Evolutionary conservation across 2,113 vertebrate species (phyloP).

Genomic region (Notarius lentiginosus): DNA sequence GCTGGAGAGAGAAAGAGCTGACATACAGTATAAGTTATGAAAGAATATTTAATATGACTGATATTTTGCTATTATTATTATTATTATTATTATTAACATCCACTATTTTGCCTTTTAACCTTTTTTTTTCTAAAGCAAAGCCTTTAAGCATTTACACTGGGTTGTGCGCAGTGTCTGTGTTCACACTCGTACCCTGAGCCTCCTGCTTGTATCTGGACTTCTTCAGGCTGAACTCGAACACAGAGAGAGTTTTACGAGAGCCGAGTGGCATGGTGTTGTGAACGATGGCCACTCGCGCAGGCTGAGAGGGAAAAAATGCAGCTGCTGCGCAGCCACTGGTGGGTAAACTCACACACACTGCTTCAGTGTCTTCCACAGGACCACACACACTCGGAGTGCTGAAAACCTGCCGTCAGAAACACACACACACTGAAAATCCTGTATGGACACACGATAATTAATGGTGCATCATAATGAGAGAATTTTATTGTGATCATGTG

Average conservation of each 20-base stretch:
- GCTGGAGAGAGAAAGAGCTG: not conserved
- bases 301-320: conserved; percentile 69
- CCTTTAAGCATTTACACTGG: not conserved
- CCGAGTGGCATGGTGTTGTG: not conserved
- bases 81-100: not conserved
- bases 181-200: conserved; percentile 55
- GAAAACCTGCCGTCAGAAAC: conserved; percentile 62
- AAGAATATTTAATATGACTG: not conserved
- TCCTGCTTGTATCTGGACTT: conserved; percentile 64
- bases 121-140: not conserved
- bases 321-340: conserved; percentile 56
- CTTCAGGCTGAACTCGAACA: conserved; percentile 65
- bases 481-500: too few relatives aligned
- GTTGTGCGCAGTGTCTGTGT: not conserved
- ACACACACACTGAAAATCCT: not conserved
- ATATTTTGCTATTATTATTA: not conserved
- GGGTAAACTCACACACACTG: conserved; percentile 60
- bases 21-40: not conserved
- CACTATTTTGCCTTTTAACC: not conserved
- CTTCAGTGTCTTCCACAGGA: conserved; percentile 61
- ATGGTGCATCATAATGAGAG: not conserved
- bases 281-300: conserved; percentile 67
- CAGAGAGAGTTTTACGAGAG: conserved; percentile 58
- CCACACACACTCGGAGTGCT: conserved; percentile 60
- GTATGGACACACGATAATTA: not conserved